Evolutionary conservation across 2,797 vertebrate genomes (phyloP).

Genomic region (Microcaecilia unicolor): DNA sequence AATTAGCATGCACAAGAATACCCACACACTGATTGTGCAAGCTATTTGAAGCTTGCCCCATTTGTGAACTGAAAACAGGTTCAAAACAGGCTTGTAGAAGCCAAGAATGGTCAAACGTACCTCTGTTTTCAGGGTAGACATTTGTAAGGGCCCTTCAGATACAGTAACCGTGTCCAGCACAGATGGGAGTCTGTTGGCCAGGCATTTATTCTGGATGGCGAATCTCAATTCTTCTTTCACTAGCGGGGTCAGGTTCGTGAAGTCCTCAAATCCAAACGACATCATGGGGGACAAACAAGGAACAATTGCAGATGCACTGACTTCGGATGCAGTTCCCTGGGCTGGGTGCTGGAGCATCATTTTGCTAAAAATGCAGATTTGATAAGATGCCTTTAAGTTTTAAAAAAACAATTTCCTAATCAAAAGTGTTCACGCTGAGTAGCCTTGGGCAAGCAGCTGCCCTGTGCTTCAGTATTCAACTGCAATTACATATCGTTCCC

Average conservation of each 20-base stretch:
- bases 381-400: too few relatives aligned
- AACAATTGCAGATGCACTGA: slow-evolving; percentile 86
- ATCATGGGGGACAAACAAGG: slow-evolving; percentile 85
- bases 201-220: slow-evolving; percentile 79
- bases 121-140: slow-evolving; percentile 48
- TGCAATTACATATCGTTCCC: too few relatives aligned
- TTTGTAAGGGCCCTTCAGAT: slow-evolving; percentile 55
- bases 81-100: too few relatives aligned
- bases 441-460: too few relatives aligned
- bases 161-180: slow-evolving; percentile 63
- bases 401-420: too few relatives aligned
- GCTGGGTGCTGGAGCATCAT: slow-evolving; percentile 94
- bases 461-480: too few relatives aligned
- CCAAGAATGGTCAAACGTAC: too few relatives aligned
- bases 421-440: too few relatives aligned
- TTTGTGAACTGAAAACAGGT: too few relatives aligned
- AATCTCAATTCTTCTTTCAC: slow-evolving; percentile 89
- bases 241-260: slow-evolving; percentile 79
- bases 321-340: slow-evolving; percentile 77
- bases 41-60: too few relatives aligned
- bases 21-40: too few relatives aligned
- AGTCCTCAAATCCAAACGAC: slow-evolving; percentile 84
- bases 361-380: slow-evolving; percentile 52
- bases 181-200: slow-evolving; percentile 65
- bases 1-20: too few relatives aligned